A percentile compares a stretch with the other conserved stretches of the same genome.
Evolutionary conservation across 2,113 vertebrate species (phyloP).

Genomic region (Collichthys lucidus): DNA sequence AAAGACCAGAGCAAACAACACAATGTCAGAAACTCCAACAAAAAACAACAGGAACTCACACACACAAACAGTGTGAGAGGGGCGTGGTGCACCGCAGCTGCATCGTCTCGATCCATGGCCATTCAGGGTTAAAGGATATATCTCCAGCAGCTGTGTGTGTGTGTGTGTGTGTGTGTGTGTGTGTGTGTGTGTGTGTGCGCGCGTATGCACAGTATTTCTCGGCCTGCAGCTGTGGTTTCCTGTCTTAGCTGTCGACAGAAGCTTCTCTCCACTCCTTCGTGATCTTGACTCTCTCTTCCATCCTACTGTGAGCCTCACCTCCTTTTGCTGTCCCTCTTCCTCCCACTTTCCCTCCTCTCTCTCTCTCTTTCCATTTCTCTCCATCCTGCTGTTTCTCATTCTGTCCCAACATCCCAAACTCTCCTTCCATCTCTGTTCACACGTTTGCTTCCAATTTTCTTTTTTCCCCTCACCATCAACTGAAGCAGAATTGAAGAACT

Average conservation of each 20-base stretch:
- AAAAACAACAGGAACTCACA: conserved; percentile 76
- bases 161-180: conserved; percentile 45
- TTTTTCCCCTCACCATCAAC: background rate
- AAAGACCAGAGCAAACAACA: conserved; percentile 74
- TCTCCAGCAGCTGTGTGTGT: conserved; percentile 75
- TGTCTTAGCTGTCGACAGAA: conserved; percentile 78
- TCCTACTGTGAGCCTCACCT: conserved; percentile 38
- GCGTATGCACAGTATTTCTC: conserved; percentile 14
- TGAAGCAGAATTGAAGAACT: background rate
- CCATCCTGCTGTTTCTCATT: conserved; percentile 31
- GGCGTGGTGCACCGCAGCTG: conserved; percentile 73
- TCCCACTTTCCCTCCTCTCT: conserved; percentile 11
- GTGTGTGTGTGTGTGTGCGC: background rate
- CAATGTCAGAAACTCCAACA: conserved; percentile 61
- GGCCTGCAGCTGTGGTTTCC: conserved; percentile 83
- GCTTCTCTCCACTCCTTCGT: conserved; percentile 73
- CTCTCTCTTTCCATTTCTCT: conserved; percentile 10
- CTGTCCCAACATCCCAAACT: background rate
- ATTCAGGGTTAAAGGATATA: conserved; percentile 79
- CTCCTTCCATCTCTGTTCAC: background rate
- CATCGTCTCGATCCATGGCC: conserved; percentile 65
- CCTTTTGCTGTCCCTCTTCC: conserved; percentile 14
- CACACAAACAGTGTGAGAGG: conserved; percentile 43
- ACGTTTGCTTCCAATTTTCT: background rate
- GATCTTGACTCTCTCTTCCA: conserved; percentile 57